These are phyloP conservation scores for Creontiades dilutus DNA, from an alignment of 2,888 invertebrate genomes.

Conservation along the genomic window DNA sequence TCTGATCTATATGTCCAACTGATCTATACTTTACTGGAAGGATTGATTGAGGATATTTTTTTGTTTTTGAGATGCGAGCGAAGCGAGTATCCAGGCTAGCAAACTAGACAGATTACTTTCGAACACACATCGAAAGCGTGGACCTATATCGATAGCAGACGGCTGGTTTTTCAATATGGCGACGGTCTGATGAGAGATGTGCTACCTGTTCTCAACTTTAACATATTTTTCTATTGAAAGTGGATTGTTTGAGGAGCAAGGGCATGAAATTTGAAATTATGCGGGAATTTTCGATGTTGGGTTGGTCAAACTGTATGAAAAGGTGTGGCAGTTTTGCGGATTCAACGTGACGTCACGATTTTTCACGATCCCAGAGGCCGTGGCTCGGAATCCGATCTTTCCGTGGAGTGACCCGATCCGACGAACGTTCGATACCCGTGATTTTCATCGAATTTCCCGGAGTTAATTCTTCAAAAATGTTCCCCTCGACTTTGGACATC, in stretches of 20 bases:
- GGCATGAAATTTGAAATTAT: neutral
- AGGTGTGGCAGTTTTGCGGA: constrained; percentile 1
- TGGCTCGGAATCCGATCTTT: constrained; percentile 17
- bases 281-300: neutral
- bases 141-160: too few relatives aligned
- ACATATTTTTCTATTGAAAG: neutral
- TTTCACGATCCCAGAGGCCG: constrained; percentile 6
- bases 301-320: neutral
- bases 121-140: too few relatives aligned
- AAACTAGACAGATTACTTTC: too few relatives aligned
- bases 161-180: too few relatives aligned
- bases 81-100: too few relatives aligned
- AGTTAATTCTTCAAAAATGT: neutral
- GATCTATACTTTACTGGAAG: too few relatives aligned
- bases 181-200: too few relatives aligned
- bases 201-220: too few relatives aligned
- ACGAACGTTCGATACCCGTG: constrained; percentile 21
- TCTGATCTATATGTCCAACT: too few relatives aligned
- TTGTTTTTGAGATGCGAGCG: too few relatives aligned
- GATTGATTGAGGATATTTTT: too few relatives aligned
- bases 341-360: neutral
- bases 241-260: neutral
- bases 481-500: constrained; percentile 63
- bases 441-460: constrained; percentile 27
- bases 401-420: constrained; percentile 32